A percentile compares a stretch with the other conserved stretches of the same genome.
Evolutionary conservation across 2,888 invertebrate species (phyloP).

Genomic region (Phrixothrix hirtus): DNA sequence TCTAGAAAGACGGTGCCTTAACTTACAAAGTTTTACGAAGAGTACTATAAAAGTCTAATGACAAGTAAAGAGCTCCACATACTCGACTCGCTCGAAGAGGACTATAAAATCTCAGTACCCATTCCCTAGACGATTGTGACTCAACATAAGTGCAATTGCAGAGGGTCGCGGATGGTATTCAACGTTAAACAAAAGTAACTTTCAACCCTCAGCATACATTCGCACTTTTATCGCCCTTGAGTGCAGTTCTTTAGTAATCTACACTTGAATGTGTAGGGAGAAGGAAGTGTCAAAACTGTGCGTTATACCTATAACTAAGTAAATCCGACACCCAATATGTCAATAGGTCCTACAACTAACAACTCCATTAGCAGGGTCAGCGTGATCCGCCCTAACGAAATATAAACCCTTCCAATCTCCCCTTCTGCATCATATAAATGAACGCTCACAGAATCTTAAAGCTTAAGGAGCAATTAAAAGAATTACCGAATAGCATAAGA

Average conservation of each 20-base stretch:
- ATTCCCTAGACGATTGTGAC: slow-evolving; percentile 48
- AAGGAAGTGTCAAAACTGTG: slow-evolving; percentile 14
- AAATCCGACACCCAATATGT: slow-evolving; percentile 16
- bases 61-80: slow-evolving; percentile 32
- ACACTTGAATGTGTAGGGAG: slow-evolving; percentile 20
- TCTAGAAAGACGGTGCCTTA: slow-evolving; percentile 8
- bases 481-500: slow-evolving; percentile 13
- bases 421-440: slow-evolving; percentile 13
- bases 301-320: slow-evolving; percentile 4
- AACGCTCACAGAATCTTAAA: slow-evolving; percentile 11
- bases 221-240: slow-evolving; percentile 33
- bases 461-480: slow-evolving; percentile 21
- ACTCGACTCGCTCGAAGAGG: slow-evolving; percentile 29
- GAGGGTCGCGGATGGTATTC: slow-evolving; percentile 45
- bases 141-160: slow-evolving; percentile 45
- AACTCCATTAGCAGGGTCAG: slow-evolving; percentile 3
- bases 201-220: slow-evolving; percentile 40
- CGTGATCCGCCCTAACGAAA: slow-evolving; percentile 4
- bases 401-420: slow-evolving; percentile 18
- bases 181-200: slow-evolving; percentile 47
- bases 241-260: slow-evolving; percentile 34
- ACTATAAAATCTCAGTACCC: slow-evolving; percentile 48
- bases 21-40: slow-evolving; percentile 27
- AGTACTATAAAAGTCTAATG: slow-evolving; percentile 37
- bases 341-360: slow-evolving; percentile 13